phyloP scores from a whole-genome alignment of 2,888 invertebrate species.

The Callimorpha dominula region DNA sequence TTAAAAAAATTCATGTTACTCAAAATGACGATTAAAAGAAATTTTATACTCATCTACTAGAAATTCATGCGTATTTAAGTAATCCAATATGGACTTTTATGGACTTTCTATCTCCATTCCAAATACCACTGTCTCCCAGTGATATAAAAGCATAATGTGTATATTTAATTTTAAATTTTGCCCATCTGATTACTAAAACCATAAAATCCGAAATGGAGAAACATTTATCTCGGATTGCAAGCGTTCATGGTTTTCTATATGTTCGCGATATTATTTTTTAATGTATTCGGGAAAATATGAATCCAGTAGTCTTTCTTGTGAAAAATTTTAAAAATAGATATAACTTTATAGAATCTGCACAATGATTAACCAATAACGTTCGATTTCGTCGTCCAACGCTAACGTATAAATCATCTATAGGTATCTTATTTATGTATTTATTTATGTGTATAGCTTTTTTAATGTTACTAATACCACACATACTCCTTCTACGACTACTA shows the following conservation, averaged over 20 bases:
- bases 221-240: neutral
- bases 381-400: no score
- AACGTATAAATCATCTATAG: neutral
- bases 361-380: neutral
- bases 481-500: neutral
- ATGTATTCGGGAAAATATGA: neutral
- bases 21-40: slow-evolving; percentile 17
- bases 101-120: slow-evolving; percentile 15
- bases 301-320: neutral
- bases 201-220: slow-evolving; percentile 6
- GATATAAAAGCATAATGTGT: slow-evolving; percentile 11
- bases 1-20: slow-evolving; percentile 14
- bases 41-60: slow-evolving; percentile 13
- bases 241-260: neutral
- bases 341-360: neutral
- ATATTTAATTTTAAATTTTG: slow-evolving; percentile 10
- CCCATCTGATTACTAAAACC: slow-evolving; percentile 1
- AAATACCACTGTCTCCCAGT: slow-evolving; percentile 8
- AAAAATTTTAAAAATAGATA: neutral
- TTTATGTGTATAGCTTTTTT: neutral
- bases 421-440: neutral
- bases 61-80: slow-evolving; percentile 21
- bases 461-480: neutral
- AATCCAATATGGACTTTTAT: slow-evolving; percentile 11
- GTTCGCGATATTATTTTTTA: neutral